These are phyloP conservation scores for Psophia crepitans DNA, from an alignment of 2,113 vertebrate genomes.

Conservation along the genomic window DNA sequence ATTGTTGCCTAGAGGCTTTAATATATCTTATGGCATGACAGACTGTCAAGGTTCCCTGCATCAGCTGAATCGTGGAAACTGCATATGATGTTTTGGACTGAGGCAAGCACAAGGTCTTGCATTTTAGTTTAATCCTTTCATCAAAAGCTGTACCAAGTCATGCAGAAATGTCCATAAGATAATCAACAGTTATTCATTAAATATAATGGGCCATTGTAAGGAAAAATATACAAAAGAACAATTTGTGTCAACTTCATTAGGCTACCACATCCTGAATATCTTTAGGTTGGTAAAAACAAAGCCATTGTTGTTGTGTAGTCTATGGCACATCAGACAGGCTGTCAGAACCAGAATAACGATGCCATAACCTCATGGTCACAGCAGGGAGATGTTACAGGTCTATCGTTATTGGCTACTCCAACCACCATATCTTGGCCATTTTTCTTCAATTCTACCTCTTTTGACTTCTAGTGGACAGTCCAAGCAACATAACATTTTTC, in stretches of 20 bases:
- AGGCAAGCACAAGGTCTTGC: neutral
- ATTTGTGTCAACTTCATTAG: neutral
- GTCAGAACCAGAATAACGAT: neutral
- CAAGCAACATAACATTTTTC: neutral
- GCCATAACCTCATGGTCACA: neutral
- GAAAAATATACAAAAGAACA: neutral
- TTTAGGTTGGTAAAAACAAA: neutral
- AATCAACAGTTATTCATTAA: neutral
- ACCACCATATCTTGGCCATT: rapidly evolving
- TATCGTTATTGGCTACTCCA: neutral
- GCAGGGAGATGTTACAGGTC: neutral
- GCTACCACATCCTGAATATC: neutral
- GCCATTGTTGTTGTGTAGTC: neutral
- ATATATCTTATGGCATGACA: neutral
- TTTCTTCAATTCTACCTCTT: neutral
- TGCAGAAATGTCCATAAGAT: neutral
- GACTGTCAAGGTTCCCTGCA: neutral
- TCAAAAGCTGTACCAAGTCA: neutral
- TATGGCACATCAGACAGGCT: neutral
- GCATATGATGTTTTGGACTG: neutral
- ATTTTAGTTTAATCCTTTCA: neutral
- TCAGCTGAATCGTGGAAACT: neutral
- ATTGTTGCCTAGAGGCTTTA: neutral
- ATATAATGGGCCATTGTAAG: neutral
- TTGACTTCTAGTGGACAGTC: neutral